phyloP scores from a whole-genome alignment of 2,888 invertebrate species.

The Melitaea athalia region DNA sequence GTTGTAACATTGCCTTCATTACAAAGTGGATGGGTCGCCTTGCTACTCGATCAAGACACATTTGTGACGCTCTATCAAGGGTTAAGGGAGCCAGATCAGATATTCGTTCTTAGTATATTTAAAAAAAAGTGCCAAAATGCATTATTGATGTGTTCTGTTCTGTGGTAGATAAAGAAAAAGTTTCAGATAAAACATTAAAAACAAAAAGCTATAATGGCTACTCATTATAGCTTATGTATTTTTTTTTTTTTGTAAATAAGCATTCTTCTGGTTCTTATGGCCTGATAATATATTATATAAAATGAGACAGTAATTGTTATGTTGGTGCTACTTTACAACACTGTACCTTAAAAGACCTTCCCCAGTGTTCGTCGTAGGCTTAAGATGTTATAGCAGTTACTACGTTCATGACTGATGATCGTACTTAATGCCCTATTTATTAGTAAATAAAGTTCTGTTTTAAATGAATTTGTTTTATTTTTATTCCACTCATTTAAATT shows the following conservation, averaged over 20 bases:
- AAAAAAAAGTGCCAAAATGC: too few relatives aligned
- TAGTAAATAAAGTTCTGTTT: slow-evolving; percentile 69
- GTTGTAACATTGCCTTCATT: too few relatives aligned
- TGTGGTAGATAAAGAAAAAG: too few relatives aligned
- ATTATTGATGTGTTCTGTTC: too few relatives aligned
- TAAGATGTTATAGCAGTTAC: slow-evolving; percentile 40
- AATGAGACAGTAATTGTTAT: slow-evolving; percentile 51
- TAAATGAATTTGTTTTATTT: slow-evolving; percentile 29
- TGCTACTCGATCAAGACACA: neutral
- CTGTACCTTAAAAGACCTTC: slow-evolving; percentile 45
- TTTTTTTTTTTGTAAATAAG: too few relatives aligned
- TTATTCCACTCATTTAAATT: neutral
- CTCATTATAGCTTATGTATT: too few relatives aligned
- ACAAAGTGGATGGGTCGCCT: neutral
- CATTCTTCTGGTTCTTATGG: too few relatives aligned
- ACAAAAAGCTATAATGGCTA: too few relatives aligned
- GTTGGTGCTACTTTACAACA: slow-evolving; percentile 65
- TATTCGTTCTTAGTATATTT: too few relatives aligned
- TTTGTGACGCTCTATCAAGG: neutral
- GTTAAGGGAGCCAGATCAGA: too few relatives aligned
- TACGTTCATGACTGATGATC: slow-evolving; percentile 49
- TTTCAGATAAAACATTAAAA: too few relatives aligned
- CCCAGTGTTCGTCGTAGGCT: slow-evolving; percentile 48
- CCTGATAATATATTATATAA: slow-evolving; percentile 2
- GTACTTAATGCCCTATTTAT: slow-evolving; percentile 72